Conservation (phyloP, 2,888 invertebrate species). For the Epinotia bilunana region DNA sequence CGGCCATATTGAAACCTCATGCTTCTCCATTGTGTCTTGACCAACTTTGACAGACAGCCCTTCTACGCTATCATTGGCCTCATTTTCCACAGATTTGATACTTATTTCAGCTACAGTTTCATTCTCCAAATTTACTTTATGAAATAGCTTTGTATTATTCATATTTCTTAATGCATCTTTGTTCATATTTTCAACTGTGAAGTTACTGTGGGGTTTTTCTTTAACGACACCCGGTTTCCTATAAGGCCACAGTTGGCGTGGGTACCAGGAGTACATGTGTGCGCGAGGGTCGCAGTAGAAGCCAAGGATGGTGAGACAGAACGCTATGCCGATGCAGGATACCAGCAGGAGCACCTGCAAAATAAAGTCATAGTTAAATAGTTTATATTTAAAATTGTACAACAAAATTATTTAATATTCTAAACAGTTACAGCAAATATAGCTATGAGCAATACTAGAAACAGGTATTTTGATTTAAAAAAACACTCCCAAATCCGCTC, state of each 20-base stretch:
- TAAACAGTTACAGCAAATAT: no score
- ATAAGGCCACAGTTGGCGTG: constrained; percentile 67
- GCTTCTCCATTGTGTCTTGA: constrained; percentile 50
- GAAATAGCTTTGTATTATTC: constrained; percentile 52
- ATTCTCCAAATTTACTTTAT: constrained; percentile 53
- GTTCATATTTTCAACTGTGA: constrained; percentile 46
- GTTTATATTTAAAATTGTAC: no score
- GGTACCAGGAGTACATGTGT: constrained; percentile 70
- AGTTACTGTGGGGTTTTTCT: constrained; percentile 49
- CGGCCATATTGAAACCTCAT: constrained; percentile 63
- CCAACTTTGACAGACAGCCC: constrained; percentile 52
- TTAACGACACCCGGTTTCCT: constrained; percentile 55
- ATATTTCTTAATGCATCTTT: constrained; percentile 51
- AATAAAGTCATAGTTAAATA: neutral
- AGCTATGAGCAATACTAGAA: no score
- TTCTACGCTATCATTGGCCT: constrained; percentile 11
- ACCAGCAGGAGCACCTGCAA: constrained; percentile 75
- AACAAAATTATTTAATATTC: no score
- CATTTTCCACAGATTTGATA: neutral
- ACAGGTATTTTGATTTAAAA: no score
- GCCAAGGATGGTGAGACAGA: constrained; percentile 72
- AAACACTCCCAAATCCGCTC: no score
- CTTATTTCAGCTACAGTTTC: constrained; percentile 50
- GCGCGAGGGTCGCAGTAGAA: constrained; percentile 76
- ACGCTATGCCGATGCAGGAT: constrained; percentile 78